Conservation (phyloP, 2,113 vertebrate genomes). For the Zapus hudsonius region DNA sequence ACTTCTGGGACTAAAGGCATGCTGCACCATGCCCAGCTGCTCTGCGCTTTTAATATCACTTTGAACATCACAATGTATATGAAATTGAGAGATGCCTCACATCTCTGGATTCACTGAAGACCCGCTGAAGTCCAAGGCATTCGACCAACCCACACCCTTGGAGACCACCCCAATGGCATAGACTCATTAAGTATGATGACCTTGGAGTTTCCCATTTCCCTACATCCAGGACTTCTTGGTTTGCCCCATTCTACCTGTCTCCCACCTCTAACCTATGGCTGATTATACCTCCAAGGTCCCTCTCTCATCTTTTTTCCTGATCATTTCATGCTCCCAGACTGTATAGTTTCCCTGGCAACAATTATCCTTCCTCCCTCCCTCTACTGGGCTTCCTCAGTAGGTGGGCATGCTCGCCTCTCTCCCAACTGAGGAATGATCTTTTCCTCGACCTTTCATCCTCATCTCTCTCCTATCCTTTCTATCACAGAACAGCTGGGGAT, state of each 20-base stretch:
- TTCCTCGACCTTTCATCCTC: neutral
- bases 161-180: neutral
- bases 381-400: neutral
- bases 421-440: neutral
- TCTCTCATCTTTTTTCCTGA: neutral
- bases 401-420: neutral
- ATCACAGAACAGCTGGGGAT: neutral
- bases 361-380: neutral
- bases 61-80: neutral
- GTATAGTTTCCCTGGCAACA: constrained; percentile 14
- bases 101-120: neutral
- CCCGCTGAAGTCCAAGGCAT: neutral
- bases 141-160: neutral
- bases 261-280: neutral
- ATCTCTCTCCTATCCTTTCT: neutral
- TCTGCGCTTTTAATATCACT: neutral
- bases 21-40: too few species aligned
- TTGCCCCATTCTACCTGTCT: neutral
- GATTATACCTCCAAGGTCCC: neutral
- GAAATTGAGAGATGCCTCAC: neutral
- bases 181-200: neutral
- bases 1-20: too few species aligned
- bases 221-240: neutral
- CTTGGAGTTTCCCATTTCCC: neutral
- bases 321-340: neutral